Base-by-base conservation (phyloP, 2,797 vertebrate species). In the Geotrypetes seraphini region DNA sequence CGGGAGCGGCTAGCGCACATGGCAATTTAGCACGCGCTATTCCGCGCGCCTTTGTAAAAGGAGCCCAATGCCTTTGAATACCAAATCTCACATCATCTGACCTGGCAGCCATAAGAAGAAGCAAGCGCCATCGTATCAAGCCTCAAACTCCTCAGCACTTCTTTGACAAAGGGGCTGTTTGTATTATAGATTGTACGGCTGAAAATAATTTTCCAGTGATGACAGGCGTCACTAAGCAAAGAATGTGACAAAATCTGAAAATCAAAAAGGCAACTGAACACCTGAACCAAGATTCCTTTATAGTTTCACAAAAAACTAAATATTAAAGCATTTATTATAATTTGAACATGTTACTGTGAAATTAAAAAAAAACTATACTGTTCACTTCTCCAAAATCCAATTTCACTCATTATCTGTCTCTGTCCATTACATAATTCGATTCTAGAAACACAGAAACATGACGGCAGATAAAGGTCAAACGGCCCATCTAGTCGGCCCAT, bases 171-270 rank as follows among this genome's bases (percentile, higher is more conserved):
- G 55, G 43, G 57, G 9, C 5, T 26, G 31, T 42, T 63, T 66
- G 62, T 72, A 35, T 39, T 50, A 53, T 41, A 38, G 39, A 57
- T 42, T 60, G 55, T 61, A 35, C 43, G 47, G 53, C 49, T 57
- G 43, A 66, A 58, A 57, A 63, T 65, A 59, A 73, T 65, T 65
- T 50, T 35, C 30, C 33, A 50, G 56, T 18, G 68, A 51, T 57
- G 66, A 74, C 61, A 72, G 50, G 37, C 42, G 39, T 69, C 66
- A 69, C 63, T 76, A 70, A 57, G 33, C 60, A 51, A 34, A 60
- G 44, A 46, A 4, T 33, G 22, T 35, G 50, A 67, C n/a, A n/a
- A n/a, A n/a, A n/a, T n/a, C n/a, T 53, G 56, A 60, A 68, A 60
- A 64, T 42, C 33, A 50, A 40, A 57, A 63, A 53, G 40, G 55